Evolutionary conservation across 2,113 vertebrate genomes (phyloP).

Genomic region (Lutjanus erythropterus): DNA sequence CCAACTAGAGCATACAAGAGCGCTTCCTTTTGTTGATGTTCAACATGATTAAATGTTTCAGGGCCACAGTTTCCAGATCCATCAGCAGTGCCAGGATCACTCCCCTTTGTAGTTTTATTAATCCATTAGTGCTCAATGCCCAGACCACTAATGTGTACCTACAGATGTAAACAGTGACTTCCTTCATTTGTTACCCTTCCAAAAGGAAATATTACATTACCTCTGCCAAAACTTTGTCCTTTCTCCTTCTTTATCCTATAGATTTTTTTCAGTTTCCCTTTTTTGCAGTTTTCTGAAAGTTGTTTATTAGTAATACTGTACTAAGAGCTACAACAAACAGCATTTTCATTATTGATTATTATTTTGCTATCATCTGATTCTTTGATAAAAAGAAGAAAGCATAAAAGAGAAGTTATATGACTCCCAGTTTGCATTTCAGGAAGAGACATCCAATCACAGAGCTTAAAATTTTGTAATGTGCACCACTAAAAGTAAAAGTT

Average conservation of each 20-base stretch:
- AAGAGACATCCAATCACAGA: too few relatives aligned
- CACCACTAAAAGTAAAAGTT: too few relatives aligned
- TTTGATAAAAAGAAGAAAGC: not conserved
- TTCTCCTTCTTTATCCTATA: too few relatives aligned
- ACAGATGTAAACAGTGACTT: not conserved
- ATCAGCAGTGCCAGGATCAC: not conserved
- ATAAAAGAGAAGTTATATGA: too few relatives aligned
- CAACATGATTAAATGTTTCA: not conserved
- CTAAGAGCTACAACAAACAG: not conserved
- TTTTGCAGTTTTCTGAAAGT: not conserved
- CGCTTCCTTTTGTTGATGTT: conserved; percentile 1
- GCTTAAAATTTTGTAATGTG: too few relatives aligned
- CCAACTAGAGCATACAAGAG: not conserved
- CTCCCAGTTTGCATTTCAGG: too few relatives aligned
- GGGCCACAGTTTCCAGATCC: not conserved
- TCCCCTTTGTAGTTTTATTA: not conserved
- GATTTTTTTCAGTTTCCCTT: not conserved
- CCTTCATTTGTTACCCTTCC: not conserved
- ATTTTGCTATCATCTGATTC: not conserved
- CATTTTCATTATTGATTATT: not conserved
- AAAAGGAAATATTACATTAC: not conserved
- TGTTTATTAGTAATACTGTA: not conserved
- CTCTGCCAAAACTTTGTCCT: not conserved
- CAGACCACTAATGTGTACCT: not conserved
- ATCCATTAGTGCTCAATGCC: conserved; percentile 1